Evolutionary conservation across 2,113 vertebrate genomes (phyloP).

Genomic region (Colius striatus): DNA sequence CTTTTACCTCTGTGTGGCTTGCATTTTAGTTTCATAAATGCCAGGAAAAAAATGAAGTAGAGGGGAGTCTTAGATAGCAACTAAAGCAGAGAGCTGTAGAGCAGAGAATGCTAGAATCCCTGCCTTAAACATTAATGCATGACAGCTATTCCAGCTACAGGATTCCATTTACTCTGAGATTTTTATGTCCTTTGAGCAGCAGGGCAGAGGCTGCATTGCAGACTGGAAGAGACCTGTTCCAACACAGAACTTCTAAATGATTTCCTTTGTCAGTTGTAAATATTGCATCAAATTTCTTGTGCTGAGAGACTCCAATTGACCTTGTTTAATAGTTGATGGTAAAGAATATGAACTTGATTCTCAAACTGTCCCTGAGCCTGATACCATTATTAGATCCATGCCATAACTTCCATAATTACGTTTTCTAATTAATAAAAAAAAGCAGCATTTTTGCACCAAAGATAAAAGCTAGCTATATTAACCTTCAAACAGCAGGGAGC

Average conservation of each 20-base stretch:
- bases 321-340: conserved; percentile 42
- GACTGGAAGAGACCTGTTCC: background rate
- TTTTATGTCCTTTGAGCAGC: background rate
- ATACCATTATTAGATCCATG: conserved; percentile 56
- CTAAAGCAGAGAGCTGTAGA: background rate
- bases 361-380: conserved; percentile 53
- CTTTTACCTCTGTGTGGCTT: background rate
- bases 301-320: background rate
- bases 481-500: conserved; percentile 60
- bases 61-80: background rate
- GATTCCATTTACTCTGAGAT: background rate
- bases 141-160: background rate
- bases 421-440: conserved; percentile 71
- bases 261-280: background rate
- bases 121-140: background rate
- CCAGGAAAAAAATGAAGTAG: background rate
- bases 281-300: background rate
- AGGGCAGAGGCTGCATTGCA: background rate
- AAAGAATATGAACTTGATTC: conserved; percentile 16
- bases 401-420: conserved; percentile 68
- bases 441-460: conserved; percentile 51
- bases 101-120: background rate
- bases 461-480: conserved; percentile 75
- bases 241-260: background rate
- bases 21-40: background rate